Base-by-base conservation (phyloP, 2,797 vertebrate species). In the Falco naumanni region DNA sequence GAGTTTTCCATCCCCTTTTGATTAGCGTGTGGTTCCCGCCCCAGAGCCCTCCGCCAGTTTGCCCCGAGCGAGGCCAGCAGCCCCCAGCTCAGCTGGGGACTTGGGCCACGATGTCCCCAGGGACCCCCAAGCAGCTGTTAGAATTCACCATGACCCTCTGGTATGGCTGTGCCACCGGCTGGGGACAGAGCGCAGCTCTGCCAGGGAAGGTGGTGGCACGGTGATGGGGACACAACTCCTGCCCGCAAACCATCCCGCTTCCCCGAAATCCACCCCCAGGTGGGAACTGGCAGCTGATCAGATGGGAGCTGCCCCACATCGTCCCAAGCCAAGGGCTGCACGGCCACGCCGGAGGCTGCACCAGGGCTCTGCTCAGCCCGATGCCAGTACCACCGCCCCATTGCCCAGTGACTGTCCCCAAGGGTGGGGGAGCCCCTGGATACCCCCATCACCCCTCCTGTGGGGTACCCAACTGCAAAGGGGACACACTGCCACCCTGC, bases 1-100 rank as follows among this genome's bases (percentile, higher is more conserved):
- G 88, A 82, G n/a, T 92, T 94, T 94, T 90, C 92, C 93, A 91
- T 50, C 76, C 83, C 70, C 82, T 94, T 91, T 56, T 50, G 29
- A 91, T 96, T 77, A 93, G 60, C 0, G 1, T 9, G 47, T 8
- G 10, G 83, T 56, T 94, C 68, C 92, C 2, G 3, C 64, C 68
- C 70, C 85, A 15, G 33, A 51, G 45, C 61, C 66, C 53, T 34
- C 54, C 2, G 24, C 74, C 70, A 75, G 19, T 53, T 64, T 28
- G 57, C 75, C 75, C 91, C 8, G 1, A 21, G 61, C 13, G 0
- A 65, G 78, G 65, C 81, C 48, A 5, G 34, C 79, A 87, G 85
- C 75, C n/a, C 88, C 92, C 29, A 4, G 2, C 47, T 71, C 37
- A 39, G 50, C 74, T 5, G 2, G 45, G 11, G 5, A 41, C 59